A percentile compares a stretch with the other conserved stretches of the same genome.
Conservation (phyloP, 2,888 invertebrate genomes). For the Geotrupes spiniger region DNA sequence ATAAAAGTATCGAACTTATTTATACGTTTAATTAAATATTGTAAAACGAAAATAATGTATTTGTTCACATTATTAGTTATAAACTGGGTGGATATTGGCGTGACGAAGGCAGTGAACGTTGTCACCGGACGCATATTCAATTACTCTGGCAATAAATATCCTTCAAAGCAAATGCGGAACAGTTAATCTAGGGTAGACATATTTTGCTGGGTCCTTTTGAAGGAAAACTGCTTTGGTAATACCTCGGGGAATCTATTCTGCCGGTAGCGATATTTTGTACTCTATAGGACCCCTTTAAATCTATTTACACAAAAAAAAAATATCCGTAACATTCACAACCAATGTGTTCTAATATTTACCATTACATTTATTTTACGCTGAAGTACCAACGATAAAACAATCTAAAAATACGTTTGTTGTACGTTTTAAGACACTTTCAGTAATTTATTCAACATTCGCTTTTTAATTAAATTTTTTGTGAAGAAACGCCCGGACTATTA, state of each 20-base stretch:
- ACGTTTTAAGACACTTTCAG: background rate
- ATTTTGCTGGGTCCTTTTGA: conserved; percentile 23
- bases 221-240: conserved; percentile 22
- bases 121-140: conserved; percentile 22
- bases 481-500: background rate
- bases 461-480: conserved; percentile 5
- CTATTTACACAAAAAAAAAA: too few relatives aligned
- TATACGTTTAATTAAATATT: background rate
- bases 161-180: conserved; percentile 24
- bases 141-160: conserved; percentile 27
- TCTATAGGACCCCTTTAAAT: conserved; percentile 20
- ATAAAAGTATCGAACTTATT: conserved; percentile 1
- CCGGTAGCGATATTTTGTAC: conserved; percentile 23
- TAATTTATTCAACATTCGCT: conserved; percentile 2
- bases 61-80: too few relatives aligned
- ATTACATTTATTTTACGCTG: too few relatives aligned
- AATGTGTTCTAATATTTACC: too few relatives aligned
- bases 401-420: too few relatives aligned
- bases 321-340: too few relatives aligned
- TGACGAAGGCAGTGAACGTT: conserved; percentile 18
- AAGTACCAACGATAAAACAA: too few relatives aligned
- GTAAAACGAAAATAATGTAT: too few relatives aligned
- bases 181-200: conserved; percentile 25
- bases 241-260: conserved; percentile 24
- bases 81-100: background rate